Conservation (phyloP, 2,888 invertebrate species). For the Apodemia hepburni region DNA sequence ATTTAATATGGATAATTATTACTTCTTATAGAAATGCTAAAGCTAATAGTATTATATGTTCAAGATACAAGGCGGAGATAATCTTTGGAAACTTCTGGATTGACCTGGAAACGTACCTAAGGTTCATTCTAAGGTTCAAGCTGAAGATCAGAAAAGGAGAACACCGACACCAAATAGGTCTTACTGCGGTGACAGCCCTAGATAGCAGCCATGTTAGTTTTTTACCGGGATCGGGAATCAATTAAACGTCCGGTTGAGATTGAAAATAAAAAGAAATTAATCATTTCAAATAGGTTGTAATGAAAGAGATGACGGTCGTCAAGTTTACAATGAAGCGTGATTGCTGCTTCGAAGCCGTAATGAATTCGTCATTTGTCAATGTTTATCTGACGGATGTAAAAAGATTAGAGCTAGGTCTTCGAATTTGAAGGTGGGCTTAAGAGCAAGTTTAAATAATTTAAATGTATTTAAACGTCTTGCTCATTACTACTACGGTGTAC, state of each 20-base stretch:
- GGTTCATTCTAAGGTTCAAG: too few relatives aligned
- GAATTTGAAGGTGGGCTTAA: constrained; percentile 18
- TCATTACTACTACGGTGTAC: neutral
- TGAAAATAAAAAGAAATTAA: constrained; percentile 49
- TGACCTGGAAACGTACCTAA: too few relatives aligned
- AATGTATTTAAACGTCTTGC: constrained; percentile 14
- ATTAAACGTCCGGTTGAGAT: constrained; percentile 58
- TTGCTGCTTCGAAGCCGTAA: constrained; percentile 42
- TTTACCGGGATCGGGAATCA: constrained; percentile 58
- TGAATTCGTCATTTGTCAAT: constrained; percentile 52
- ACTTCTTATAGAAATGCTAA: too few relatives aligned
- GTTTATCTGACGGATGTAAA: constrained; percentile 25
- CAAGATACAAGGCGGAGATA: too few relatives aligned
- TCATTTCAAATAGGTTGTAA: constrained; percentile 46
- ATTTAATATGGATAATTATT: too few relatives aligned
- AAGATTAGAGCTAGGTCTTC: neutral
- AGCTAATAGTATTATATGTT: too few relatives aligned
- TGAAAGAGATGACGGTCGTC: constrained; percentile 45
- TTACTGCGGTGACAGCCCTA: neutral
- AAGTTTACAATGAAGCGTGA: constrained; percentile 42
- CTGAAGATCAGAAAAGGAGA: too few relatives aligned
- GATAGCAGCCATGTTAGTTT: constrained; percentile 49
- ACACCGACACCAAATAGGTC: too few relatives aligned
- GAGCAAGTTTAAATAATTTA: constrained; percentile 23
- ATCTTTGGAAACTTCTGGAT: too few relatives aligned